A percentile compares a stretch with the other conserved stretches of the same genome.
These are phyloP conservation scores for Plagiodera versicolora DNA, from an alignment of 2,888 invertebrate species.

Conservation along the genomic window DNA sequence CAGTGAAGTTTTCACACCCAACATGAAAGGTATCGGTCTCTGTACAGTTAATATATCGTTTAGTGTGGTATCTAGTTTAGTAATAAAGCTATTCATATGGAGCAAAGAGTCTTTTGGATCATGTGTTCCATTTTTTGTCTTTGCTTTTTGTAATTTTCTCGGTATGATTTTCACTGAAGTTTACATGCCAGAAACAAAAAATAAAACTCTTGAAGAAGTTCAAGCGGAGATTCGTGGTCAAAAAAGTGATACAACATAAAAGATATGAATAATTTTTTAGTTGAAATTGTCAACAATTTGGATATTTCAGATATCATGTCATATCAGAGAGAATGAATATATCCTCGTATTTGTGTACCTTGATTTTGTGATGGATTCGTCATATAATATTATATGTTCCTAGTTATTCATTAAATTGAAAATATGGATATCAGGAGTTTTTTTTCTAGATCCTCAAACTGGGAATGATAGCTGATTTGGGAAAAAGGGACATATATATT, in stretches of 20 bases:
- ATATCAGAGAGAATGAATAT: too few relatives aligned
- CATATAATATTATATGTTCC: too few relatives aligned
- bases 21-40: slow-evolving; percentile 63
- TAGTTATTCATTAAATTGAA: too few relatives aligned
- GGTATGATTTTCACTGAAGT: slow-evolving; percentile 66
- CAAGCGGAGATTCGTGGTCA: slow-evolving; percentile 9
- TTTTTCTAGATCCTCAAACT: too few relatives aligned
- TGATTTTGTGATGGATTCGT: too few relatives aligned
- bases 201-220: slow-evolving; percentile 60
- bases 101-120: slow-evolving; percentile 52
- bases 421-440: too few relatives aligned
- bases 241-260: not conserved
- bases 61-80: slow-evolving; percentile 5
- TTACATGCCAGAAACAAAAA: slow-evolving; percentile 71
- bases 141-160: slow-evolving; percentile 62
- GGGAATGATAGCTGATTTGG: too few relatives aligned
- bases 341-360: too few relatives aligned
- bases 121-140: slow-evolving; percentile 69
- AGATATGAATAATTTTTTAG: too few relatives aligned
- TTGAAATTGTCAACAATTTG: too few relatives aligned
- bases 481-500: too few relatives aligned
- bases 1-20: slow-evolving; percentile 67
- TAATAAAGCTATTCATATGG: slow-evolving; percentile 19
- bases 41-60: slow-evolving; percentile 16
- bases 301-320: too few relatives aligned